Percentiles rank a stretch among this genome's conserved stretches.
phyloP scores from a whole-genome alignment of 2,888 invertebrate genomes.

The Caenorhabditis drosophilae region DNA sequence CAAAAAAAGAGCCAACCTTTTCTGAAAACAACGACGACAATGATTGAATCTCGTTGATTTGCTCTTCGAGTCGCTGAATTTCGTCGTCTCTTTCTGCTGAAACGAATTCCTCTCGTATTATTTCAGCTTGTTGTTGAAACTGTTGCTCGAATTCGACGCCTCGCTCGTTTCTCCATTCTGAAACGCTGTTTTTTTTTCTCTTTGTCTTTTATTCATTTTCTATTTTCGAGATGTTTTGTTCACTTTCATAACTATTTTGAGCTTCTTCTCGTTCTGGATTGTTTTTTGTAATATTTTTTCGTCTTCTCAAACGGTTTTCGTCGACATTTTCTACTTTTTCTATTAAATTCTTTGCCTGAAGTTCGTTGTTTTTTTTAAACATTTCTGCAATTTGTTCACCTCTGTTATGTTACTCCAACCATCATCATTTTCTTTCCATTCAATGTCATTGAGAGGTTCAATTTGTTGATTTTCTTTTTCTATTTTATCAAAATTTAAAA shows the following conservation, averaged over 20 bases:
- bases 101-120: constrained; percentile 18
- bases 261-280: constrained; percentile 10
- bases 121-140: constrained; percentile 23
- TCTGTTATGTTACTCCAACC: constrained; percentile 21
- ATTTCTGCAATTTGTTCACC: neutral
- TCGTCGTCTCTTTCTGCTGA: constrained; percentile 43
- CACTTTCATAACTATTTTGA: constrained; percentile 19
- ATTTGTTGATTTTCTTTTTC: too few relatives aligned
- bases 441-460: constrained; percentile 1
- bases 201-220: neutral
- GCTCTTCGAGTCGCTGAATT: constrained; percentile 72
- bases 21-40: constrained; percentile 94
- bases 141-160: constrained; percentile 11
- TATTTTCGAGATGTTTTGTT: neutral
- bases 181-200: neutral
- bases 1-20: constrained; percentile 78
- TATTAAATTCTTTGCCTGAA: too few relatives aligned
- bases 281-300: neutral
- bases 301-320: neutral
- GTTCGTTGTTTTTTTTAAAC: neutral
- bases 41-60: constrained; percentile 92
- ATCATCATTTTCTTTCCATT: constrained; percentile 3
- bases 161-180: constrained; percentile 22
- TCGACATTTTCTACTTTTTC: too few relatives aligned
- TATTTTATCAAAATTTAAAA: too few relatives aligned